phyloP scores from a whole-genome alignment of 2,797 vertebrate species.

The Microtus obscurus region DNA sequence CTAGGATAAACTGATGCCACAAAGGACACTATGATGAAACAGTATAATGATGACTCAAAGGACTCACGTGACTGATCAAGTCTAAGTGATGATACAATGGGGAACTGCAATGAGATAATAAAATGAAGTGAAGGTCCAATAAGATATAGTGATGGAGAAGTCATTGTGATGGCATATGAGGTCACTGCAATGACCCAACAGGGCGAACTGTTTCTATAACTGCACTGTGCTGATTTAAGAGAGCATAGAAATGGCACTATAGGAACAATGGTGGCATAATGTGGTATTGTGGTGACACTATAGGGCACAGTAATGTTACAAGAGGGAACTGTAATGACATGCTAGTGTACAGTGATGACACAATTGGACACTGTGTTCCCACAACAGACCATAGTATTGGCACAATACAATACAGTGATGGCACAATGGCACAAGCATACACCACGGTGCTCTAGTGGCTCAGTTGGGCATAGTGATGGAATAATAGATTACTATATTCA shows the following conservation, averaged over 20 bases:
- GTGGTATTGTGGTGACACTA: not conserved
- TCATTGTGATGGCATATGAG: not conserved
- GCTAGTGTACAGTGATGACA: not conserved
- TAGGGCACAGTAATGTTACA: not conserved
- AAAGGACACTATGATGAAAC: not conserved
- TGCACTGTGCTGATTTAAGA: conserved; percentile 81
- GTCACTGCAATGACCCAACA: not conserved
- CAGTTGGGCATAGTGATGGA: not conserved
- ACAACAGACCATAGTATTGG: not conserved
- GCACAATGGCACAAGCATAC: not conserved
- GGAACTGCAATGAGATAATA: not conserved
- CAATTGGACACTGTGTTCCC: too few species aligned
- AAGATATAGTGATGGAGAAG: not conserved
- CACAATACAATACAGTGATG: not conserved
- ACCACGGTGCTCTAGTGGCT: fast-evolving
- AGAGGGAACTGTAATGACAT: not conserved
- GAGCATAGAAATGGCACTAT: not conserved
- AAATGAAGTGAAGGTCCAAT: conserved; percentile 82
- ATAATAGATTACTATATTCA: not conserved
- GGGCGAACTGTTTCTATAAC: not conserved
- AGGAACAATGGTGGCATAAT: not conserved
- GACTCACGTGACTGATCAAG: not conserved
- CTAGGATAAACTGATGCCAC: not conserved
- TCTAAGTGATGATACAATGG: not conserved
- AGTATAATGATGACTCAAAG: not conserved